These are phyloP conservation scores for Galeopterus variegatus DNA, from an alignment of 2,113 vertebrate genomes.

Conservation along the genomic window DNA sequence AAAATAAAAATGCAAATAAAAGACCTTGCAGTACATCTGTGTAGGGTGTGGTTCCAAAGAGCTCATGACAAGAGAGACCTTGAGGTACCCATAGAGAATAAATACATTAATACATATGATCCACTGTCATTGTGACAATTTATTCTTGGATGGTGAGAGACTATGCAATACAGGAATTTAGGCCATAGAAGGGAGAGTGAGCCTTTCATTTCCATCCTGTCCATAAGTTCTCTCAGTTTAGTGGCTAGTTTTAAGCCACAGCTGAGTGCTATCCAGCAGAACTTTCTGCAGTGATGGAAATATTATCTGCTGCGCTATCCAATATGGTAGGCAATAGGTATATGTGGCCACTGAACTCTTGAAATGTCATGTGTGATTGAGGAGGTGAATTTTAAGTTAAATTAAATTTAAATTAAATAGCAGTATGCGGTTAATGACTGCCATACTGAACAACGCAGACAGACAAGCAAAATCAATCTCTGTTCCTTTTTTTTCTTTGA, in stretches of 20 bases:
- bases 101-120: background rate
- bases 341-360: background rate
- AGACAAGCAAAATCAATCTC: background rate
- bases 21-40: slow-evolving; percentile 86
- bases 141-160: slow-evolving; percentile 39
- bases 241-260: slow-evolving; percentile 42
- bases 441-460: background rate
- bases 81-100: slow-evolving; percentile 60
- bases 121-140: slow-evolving; percentile 56
- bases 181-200: background rate
- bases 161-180: background rate
- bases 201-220: background rate
- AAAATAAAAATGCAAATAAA: slow-evolving; percentile 93
- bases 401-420: slow-evolving; percentile 2
- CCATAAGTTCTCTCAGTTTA: background rate
- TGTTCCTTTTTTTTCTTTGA: background rate
- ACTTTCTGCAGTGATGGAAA: background rate
- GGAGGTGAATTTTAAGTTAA: background rate
- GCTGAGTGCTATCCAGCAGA: background rate
- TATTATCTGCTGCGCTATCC: background rate
- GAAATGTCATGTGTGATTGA: background rate
- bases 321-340: background rate
- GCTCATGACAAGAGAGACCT: slow-evolving; percentile 80
- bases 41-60: slow-evolving; percentile 63
- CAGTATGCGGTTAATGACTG: background rate